phyloP scores from a whole-genome alignment of 2,888 invertebrate species.

The Cynaeus angustus region DNA sequence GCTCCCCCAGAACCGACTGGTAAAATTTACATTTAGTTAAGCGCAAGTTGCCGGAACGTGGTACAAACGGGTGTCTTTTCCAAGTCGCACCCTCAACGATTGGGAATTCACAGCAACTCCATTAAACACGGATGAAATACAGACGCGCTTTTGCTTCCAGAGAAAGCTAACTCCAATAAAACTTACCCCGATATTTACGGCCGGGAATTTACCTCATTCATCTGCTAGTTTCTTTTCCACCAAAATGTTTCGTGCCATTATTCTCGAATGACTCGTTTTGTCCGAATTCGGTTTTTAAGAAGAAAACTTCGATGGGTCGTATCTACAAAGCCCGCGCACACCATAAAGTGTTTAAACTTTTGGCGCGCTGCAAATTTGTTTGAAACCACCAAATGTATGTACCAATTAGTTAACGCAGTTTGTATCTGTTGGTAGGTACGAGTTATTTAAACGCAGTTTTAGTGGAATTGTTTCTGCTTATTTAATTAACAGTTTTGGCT shows the following conservation, averaged over 20 bases:
- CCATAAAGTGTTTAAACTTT: slow-evolving; percentile 7
- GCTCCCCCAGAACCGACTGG: slow-evolving; percentile 39
- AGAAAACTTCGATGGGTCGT: slow-evolving; percentile 17
- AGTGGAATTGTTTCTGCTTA: background rate
- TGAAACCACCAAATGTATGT: no score
- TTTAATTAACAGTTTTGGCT: background rate
- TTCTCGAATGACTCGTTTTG: slow-evolving; percentile 44
- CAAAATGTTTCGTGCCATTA: slow-evolving; percentile 42
- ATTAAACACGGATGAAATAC: slow-evolving; percentile 50
- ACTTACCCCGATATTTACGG: slow-evolving; percentile 50
- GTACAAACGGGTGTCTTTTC: slow-evolving; percentile 42
- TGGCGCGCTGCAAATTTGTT: no score
- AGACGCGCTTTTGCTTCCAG: slow-evolving; percentile 47
- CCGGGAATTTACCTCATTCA: slow-evolving; percentile 49
- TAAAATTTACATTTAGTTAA: slow-evolving; percentile 50
- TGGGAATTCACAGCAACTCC: slow-evolving; percentile 49
- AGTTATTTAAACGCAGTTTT: no score
- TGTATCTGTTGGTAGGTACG: background rate
- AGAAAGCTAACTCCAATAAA: slow-evolving; percentile 49
- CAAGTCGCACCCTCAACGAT: slow-evolving; percentile 42
- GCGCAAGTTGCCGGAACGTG: slow-evolving; percentile 33
- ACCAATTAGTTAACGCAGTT: slow-evolving; percentile 20
- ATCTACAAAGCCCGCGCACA: background rate
- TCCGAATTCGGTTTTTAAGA: slow-evolving; percentile 8
- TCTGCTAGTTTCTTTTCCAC: slow-evolving; percentile 39